Percentiles rank a stretch among this genome's conserved stretches.
phyloP scores from a whole-genome alignment of 2,888 invertebrate species.

The Chloromyia formosa region DNA sequence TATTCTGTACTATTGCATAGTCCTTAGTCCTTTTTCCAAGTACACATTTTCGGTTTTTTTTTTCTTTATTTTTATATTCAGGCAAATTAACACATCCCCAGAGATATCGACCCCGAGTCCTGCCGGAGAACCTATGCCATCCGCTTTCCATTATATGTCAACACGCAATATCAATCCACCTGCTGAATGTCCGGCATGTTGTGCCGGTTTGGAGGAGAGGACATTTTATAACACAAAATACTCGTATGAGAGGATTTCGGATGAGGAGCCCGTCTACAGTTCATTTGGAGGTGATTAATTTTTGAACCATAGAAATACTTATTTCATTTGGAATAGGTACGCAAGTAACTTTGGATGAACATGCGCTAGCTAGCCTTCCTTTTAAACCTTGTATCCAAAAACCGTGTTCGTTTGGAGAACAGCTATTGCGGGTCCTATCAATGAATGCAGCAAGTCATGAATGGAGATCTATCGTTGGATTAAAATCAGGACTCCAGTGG shows the following conservation, averaged over 20 bases:
- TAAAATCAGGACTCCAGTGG: too few species aligned
- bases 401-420: too few species aligned
- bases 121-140: slow-evolving; percentile 65
- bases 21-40: not conserved
- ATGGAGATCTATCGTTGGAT: too few species aligned
- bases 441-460: too few species aligned
- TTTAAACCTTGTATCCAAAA: too few species aligned
- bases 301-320: too few species aligned
- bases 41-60: slow-evolving; percentile 10
- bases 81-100: slow-evolving; percentile 61
- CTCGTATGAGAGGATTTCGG: slow-evolving; percentile 48
- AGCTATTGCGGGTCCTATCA: too few species aligned
- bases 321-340: not conserved
- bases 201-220: slow-evolving; percentile 51
- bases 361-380: too few species aligned
- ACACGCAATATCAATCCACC: slow-evolving; percentile 57
- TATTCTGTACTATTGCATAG: not conserved
- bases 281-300: slow-evolving; percentile 49
- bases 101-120: slow-evolving; percentile 65
- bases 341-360: too few species aligned
- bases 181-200: slow-evolving; percentile 50
- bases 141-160: slow-evolving; percentile 73
- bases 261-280: slow-evolving; percentile 47
- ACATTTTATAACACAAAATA: slow-evolving; percentile 51
- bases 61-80: slow-evolving; percentile 49